Evolutionary conservation across 2,113 vertebrate genomes (phyloP), one percentile per base, ranked within the genome.

Genomic region (Phalacrocorax brasilianus): DNA sequence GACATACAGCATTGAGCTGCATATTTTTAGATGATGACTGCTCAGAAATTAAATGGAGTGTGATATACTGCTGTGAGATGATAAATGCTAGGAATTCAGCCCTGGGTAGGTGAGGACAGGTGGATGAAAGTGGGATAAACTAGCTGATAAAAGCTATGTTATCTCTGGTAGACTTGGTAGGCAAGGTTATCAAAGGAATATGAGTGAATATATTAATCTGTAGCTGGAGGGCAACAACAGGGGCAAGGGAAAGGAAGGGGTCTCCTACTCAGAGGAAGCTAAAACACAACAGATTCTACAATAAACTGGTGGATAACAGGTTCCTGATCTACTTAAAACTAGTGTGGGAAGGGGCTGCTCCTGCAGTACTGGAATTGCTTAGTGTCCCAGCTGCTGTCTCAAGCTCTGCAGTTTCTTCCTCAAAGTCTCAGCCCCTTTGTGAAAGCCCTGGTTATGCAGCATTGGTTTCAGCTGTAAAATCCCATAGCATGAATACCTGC

Each of bases 21-120:
- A 6, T 93, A 77, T 89, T 83, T 96, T 91, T 72, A 92, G 92
- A 71, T 71, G 58, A 91, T 83, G 72, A 68, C 83, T 92, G 56
- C 44, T 91, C 67, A 92, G 83, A 95, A 91, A 93, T 93, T 83
- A 93, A 72, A 91, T 88, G 82, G 72, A 91, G 49, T 94, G 95
- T 92, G 72, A 84, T 95, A 68, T 7, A 16, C 21, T 78, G 28
- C 70, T 74, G n/a, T 55, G 72, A 80, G 93, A 73, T 85, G 53
- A 96, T 86, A 92, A 92, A 89, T 92, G 61, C 49, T 20, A 40
- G 49, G 62, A 91, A 79, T 86, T 86, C 50, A 82, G 44, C 32
- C n/a, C 52, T 94, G 47, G 52, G 40, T 82, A 68, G 93, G 93
- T 95, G 87, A 91, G 84, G 49, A 91, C 59, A 84, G 76, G 70